A percentile compares a stretch with the other conserved stretches of the same genome.
Evolutionary conservation across 2,113 vertebrate genomes (phyloP).

Genomic region (Urocitellus parryii): DNA sequence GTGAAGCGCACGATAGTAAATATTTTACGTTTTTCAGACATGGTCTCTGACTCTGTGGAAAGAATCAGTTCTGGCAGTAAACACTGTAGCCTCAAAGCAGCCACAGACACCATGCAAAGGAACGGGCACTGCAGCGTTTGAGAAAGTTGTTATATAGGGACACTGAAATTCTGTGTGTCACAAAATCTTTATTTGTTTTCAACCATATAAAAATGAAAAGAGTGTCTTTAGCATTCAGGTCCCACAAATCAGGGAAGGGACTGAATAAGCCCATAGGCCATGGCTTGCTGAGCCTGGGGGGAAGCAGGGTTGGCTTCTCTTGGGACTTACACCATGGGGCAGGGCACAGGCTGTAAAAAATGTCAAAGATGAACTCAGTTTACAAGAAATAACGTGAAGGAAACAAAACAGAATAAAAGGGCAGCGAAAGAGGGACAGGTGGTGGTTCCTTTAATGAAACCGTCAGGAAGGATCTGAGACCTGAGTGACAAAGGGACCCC

Average conservation of each 20-base stretch:
- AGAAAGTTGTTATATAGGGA: neutral
- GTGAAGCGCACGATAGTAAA: neutral
- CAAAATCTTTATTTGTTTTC: neutral
- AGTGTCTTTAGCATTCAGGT: neutral
- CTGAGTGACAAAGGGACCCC: neutral
- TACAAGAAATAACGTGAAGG: neutral
- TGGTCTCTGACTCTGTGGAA: neutral
- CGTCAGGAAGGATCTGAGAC: neutral
- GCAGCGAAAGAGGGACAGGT: neutral
- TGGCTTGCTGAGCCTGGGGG: neutral
- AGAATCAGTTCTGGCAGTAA: neutral
- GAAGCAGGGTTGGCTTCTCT: neutral
- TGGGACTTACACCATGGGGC: fast-evolving
- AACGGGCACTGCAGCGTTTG: fast-evolving
- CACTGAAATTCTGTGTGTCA: neutral
- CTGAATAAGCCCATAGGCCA: fast-evolving
- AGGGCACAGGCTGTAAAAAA: neutral
- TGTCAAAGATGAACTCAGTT: neutral
- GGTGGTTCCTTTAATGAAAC: neutral
- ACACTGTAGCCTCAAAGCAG: fast-evolving
- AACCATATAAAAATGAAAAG: neutral
- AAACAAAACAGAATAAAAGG: neutral
- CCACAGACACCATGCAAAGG: fast-evolving
- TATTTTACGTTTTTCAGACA: neutral
- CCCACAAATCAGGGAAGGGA: neutral